These are phyloP conservation scores for Ciconia boyciana DNA, from an alignment of 2,113 vertebrate species.

Conservation along the genomic window DNA sequence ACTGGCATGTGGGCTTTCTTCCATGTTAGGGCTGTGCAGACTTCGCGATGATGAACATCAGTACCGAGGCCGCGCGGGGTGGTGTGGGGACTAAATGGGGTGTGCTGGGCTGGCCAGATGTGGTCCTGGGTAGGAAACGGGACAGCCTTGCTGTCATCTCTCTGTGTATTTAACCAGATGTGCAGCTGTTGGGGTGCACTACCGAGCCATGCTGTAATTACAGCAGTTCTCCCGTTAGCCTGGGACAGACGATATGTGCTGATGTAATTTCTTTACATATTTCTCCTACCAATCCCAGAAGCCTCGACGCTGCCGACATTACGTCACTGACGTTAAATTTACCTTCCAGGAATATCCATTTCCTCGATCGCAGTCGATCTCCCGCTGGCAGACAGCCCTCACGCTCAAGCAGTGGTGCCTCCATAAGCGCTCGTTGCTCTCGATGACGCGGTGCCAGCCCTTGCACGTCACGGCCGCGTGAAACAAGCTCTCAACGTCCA, in stretches of 20 bases:
- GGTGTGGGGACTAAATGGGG: rapidly evolving
- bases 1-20: not conserved
- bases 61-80: not conserved
- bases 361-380: conserved; percentile 79
- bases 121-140: too few species aligned
- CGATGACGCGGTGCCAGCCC: conserved; percentile 79
- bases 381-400: conserved; percentile 75
- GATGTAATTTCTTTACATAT: rapidly evolving
- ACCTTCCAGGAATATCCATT: conserved; percentile 88
- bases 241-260: rapidly evolving
- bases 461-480: conserved; percentile 77
- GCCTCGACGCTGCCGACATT: not conserved
- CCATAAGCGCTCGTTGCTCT: conserved; percentile 79
- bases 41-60: rapidly evolving
- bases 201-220: rapidly evolving
- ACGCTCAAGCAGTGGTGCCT: conserved; percentile 76
- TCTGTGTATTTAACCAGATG: not conserved
- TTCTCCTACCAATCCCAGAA: not conserved
- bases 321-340: not conserved
- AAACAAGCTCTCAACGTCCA: conserved; percentile 82
- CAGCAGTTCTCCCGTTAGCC: not conserved
- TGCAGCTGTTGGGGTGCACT: not conserved
- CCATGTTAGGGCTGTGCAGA: rapidly evolving
- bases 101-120: rapidly evolving
- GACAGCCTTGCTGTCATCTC: not conserved